Percentiles rank a stretch among this genome's conserved stretches.
Conservation (phyloP, 2,797 vertebrate genomes). For the Onychomys torridus region DNA sequence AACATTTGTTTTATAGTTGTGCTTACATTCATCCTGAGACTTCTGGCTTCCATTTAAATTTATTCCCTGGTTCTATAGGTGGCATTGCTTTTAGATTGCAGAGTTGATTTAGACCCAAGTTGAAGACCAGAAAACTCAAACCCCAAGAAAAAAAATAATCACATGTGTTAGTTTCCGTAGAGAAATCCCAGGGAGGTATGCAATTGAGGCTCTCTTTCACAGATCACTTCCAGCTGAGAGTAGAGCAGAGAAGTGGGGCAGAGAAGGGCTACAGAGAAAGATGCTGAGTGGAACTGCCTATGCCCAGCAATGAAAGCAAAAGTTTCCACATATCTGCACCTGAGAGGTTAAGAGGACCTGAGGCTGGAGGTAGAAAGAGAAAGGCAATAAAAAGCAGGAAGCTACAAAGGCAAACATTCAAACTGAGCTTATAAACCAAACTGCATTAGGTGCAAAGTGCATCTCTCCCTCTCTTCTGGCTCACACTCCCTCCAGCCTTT, state of each 20-base stretch:
- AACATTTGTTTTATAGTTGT: background rate
- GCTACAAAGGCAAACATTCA: background rate
- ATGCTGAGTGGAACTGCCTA: background rate
- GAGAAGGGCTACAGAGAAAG: background rate
- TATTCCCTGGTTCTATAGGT: background rate
- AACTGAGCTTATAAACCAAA: background rate
- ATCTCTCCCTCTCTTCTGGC: background rate
- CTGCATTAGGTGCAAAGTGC: background rate
- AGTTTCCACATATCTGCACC: background rate
- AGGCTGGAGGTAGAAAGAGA: background rate
- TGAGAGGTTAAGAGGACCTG: background rate
- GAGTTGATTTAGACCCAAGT: background rate
- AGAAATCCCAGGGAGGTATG: background rate
- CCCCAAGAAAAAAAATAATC: background rate
- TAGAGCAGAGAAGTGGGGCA: rapidly evolving
- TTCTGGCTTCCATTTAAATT: background rate
- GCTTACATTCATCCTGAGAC: background rate
- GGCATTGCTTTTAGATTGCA: background rate
- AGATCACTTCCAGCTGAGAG: background rate
- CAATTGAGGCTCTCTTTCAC: background rate
- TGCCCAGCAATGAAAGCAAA: background rate
- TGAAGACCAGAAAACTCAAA: constrained; percentile 4
- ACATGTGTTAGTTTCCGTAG: background rate
- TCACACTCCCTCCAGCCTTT: background rate
- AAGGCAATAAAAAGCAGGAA: background rate